Conservation (phyloP, 2,113 vertebrate species). For the Labrus mixtus region DNA sequence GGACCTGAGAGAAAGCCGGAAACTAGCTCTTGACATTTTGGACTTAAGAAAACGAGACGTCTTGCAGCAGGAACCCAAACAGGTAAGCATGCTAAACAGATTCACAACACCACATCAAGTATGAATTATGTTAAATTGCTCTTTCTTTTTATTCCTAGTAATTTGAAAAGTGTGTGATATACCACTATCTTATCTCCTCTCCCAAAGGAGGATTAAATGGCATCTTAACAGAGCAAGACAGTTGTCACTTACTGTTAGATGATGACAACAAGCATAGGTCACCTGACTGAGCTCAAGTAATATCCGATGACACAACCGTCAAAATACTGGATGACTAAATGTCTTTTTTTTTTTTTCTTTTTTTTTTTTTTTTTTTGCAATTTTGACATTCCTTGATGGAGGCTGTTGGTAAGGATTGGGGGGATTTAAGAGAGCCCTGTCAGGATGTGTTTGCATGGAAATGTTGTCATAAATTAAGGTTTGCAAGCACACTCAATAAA, state of each 20-base stretch:
- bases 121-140: neutral
- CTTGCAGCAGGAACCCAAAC: conserved; percentile 38
- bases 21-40: conserved; percentile 48
- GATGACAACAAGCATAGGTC: conserved; percentile 56
- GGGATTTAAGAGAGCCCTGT: conserved; percentile 39
- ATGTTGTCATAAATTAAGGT: conserved; percentile 34
- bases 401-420: conserved; percentile 13
- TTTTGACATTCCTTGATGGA: conserved; percentile 53
- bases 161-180: conserved; percentile 16
- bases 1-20: conserved; percentile 30
- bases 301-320: conserved; percentile 22
- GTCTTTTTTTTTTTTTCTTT: conserved; percentile 9
- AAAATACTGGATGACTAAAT: conserved; percentile 51
- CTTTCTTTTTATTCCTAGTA: neutral
- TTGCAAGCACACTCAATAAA: neutral
- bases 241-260: conserved; percentile 64
- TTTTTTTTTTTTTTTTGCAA: conserved; percentile 10
- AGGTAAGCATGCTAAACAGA: conserved; percentile 62
- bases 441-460: conserved; percentile 51
- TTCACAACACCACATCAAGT: neutral
- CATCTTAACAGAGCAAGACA: conserved; percentile 53
- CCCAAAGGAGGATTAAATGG: conserved; percentile 22
- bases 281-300: conserved; percentile 53
- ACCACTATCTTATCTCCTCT: conserved; percentile 4
- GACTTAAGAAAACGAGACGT: conserved; percentile 32